These are phyloP conservation scores for Microcebus jonahi DNA, from an alignment of 2,113 vertebrate genomes.

Conservation along the genomic window DNA sequence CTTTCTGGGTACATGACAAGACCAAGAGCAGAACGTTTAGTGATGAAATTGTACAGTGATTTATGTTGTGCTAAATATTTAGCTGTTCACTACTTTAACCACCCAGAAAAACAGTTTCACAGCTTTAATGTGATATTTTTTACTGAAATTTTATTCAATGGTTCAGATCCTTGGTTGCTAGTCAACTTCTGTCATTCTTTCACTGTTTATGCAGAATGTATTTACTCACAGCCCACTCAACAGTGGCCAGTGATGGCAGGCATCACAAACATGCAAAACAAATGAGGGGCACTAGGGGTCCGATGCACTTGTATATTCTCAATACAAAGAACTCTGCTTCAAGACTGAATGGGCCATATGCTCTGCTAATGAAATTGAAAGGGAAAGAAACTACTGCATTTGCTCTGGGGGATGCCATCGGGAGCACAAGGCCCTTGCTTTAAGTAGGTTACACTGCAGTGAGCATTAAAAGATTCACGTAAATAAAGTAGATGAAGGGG, in stretches of 20 bases:
- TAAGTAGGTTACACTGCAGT: too few relatives aligned
- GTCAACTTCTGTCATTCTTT: background rate
- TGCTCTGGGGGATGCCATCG: background rate
- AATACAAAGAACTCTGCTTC: background rate
- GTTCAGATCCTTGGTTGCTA: background rate
- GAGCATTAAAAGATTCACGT: background rate
- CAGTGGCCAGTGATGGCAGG: background rate
- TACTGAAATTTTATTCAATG: background rate
- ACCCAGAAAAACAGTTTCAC: background rate
- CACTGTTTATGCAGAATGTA: background rate
- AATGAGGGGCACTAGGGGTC: background rate
- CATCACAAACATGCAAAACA: background rate
- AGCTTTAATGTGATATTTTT: background rate
- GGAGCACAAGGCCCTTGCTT: background rate
- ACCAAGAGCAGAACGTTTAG: background rate
- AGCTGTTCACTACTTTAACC: too few relatives aligned
- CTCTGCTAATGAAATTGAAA: background rate
- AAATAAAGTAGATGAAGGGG: background rate
- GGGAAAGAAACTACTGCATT: background rate
- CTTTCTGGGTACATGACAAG: background rate
- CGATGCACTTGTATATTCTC: background rate
- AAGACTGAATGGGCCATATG: rapidly evolving
- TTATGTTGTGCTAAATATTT: background rate
- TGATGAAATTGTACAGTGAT: rapidly evolving
- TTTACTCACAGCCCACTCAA: background rate